Evolutionary conservation across 2,113 vertebrate genomes (phyloP).

Genomic region (Mus pahari): DNA sequence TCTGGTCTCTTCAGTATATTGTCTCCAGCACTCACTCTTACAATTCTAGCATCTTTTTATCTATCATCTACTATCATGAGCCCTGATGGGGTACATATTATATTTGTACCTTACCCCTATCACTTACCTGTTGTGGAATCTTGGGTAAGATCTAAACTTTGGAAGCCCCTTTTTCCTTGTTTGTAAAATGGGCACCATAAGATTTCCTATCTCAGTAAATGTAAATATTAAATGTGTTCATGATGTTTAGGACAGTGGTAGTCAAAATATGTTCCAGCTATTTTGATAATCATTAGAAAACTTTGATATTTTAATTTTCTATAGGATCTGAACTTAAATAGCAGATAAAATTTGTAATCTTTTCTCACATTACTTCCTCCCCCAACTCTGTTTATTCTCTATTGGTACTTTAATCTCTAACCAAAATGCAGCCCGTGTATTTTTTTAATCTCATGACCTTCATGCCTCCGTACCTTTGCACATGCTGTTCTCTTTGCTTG

Average conservation of each 20-base stretch:
- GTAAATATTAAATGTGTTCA: background rate
- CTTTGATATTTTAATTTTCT: background rate
- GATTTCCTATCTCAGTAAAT: background rate
- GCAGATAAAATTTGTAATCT: background rate
- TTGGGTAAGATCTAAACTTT: background rate
- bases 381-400: background rate
- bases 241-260: background rate
- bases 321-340: background rate
- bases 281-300: background rate
- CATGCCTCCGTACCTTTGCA: constrained; percentile 39
- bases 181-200: background rate
- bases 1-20: background rate
- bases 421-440: background rate
- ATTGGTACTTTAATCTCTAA: constrained; percentile 17
- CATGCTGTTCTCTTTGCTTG: constrained; percentile 5
- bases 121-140: background rate
- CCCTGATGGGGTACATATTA: background rate
- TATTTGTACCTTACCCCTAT: background rate
- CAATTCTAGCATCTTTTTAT: background rate
- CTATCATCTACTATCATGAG: background rate
- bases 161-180: background rate
- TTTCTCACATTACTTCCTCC: background rate
- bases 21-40: background rate
- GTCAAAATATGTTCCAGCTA: background rate
- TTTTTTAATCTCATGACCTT: constrained; percentile 42